Evolutionary conservation across 2,797 vertebrate species (phyloP).

Genomic region (Tinamus major): DNA sequence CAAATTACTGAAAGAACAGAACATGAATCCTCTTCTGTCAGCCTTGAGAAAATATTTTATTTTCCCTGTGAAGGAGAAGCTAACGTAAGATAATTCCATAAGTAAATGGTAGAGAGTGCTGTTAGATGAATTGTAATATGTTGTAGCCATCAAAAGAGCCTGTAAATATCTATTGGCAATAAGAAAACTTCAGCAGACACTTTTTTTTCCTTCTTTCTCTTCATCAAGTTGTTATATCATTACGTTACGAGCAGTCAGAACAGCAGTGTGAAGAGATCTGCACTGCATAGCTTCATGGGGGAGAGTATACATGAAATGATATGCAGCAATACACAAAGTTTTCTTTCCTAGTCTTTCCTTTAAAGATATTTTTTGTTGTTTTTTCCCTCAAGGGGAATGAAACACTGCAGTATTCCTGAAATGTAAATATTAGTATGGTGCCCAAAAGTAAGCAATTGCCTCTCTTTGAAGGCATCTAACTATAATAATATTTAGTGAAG

Average conservation of each 20-base stretch:
- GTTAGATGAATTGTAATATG: not conserved
- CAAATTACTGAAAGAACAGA: conserved; percentile 70
- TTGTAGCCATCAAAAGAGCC: not conserved
- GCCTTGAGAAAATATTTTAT: conserved; percentile 64
- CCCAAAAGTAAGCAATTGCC: not conserved
- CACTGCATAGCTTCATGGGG: not conserved
- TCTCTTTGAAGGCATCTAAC: not conserved
- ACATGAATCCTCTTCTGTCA: conserved; percentile 69
- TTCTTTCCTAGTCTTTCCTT: not conserved
- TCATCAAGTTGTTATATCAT: not conserved
- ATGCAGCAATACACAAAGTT: not conserved
- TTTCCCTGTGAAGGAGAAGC: conserved; percentile 19
- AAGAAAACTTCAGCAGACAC: not conserved
- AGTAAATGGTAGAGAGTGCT: conserved; percentile 25
- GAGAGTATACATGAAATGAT: not conserved
- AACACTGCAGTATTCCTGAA: not conserved
- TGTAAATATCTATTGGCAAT: not conserved
- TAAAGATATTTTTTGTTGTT: not conserved
- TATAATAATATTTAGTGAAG: not conserved
- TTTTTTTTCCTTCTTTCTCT: not conserved
- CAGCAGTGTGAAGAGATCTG: not conserved
- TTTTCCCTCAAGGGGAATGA: not conserved
- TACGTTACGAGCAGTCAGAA: not conserved
- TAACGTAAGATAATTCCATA: conserved; percentile 22
- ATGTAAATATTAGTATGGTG: not conserved